These are phyloP conservation scores for Musca domestica DNA, from an alignment of 1,140 invertebrate genomes.

Conservation along the genomic window DNA sequence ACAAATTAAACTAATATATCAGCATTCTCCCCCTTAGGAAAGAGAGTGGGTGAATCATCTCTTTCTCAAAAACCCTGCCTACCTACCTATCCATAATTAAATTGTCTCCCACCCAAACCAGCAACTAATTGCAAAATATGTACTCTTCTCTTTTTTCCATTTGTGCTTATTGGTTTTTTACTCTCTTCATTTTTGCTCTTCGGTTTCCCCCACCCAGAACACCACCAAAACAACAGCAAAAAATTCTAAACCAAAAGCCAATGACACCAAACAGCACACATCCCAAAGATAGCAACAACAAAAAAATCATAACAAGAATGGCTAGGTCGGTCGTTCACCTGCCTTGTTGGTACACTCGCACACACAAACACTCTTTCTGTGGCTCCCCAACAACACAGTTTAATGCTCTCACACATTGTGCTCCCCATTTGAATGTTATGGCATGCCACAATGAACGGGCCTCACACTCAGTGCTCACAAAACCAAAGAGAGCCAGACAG, in stretches of 20 bases:
- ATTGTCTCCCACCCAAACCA: no score
- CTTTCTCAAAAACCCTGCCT: no score
- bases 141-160: background rate
- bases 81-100: no score
- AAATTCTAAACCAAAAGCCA: background rate
- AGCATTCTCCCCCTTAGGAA: no score
- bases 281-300: constrained; percentile 23
- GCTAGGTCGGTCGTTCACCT: constrained; percentile 55
- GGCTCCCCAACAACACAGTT: background rate
- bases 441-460: no score
- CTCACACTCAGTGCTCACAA: no score
- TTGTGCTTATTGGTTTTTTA: background rate
- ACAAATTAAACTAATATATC: no score
- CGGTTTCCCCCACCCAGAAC: background rate
- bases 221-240: constrained; percentile 4
- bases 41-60: no score
- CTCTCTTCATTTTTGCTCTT: background rate
- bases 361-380: background rate
- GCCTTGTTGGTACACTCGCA: constrained; percentile 23
- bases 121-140: no score
- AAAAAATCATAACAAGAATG: constrained; percentile 35
- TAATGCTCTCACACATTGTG: no score
- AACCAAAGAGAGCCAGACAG: no score
- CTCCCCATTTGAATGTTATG: no score
- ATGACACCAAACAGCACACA: background rate